Evolutionary conservation across 2,797 vertebrate species (phyloP).

Genomic region (Cyclopterus lumpus): DNA sequence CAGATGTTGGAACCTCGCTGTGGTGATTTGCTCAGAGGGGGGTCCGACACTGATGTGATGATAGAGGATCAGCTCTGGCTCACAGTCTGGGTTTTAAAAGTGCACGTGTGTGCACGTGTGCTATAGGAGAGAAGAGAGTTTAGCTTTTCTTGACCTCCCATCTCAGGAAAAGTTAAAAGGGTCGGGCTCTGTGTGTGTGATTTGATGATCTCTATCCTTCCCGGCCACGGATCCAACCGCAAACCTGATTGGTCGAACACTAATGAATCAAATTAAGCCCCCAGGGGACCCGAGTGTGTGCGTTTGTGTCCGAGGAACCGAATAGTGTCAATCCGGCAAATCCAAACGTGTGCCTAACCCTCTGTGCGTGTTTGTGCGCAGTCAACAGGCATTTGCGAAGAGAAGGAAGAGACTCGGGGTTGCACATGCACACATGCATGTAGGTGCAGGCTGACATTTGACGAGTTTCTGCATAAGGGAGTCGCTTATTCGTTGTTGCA

Average conservation of each 20-base stretch:
- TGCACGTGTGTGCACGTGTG: no score
- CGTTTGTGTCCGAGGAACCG: conserved; percentile 15
- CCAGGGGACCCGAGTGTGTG: not conserved
- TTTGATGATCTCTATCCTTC: conserved; percentile 21
- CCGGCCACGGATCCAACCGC: conserved; percentile 16
- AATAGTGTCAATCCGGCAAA: conserved; percentile 34
- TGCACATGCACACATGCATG: not conserved
- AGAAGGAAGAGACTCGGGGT: not conserved
- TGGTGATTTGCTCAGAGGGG: no score
- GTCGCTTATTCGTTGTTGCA: no score
- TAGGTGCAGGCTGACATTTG: not conserved
- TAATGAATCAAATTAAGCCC: conserved; percentile 40
- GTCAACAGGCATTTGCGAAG: not conserved
- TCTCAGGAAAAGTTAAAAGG: conserved; percentile 11
- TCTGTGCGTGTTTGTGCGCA: not conserved
- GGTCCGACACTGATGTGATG: no score
- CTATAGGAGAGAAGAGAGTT: not conserved
- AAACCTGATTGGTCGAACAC: conserved; percentile 37
- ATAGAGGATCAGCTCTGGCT: no score
- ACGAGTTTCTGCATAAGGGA: not conserved
- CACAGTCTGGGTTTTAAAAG: no score
- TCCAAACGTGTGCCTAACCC: not conserved
- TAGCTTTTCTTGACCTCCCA: not conserved
- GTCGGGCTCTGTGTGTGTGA: conserved; percentile 2
- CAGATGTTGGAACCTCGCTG: no score